Percentiles rank a stretch among this genome's conserved stretches.
phyloP scores from a whole-genome alignment of 2,888 invertebrate genomes.

The Podotricha telesiphe region DNA sequence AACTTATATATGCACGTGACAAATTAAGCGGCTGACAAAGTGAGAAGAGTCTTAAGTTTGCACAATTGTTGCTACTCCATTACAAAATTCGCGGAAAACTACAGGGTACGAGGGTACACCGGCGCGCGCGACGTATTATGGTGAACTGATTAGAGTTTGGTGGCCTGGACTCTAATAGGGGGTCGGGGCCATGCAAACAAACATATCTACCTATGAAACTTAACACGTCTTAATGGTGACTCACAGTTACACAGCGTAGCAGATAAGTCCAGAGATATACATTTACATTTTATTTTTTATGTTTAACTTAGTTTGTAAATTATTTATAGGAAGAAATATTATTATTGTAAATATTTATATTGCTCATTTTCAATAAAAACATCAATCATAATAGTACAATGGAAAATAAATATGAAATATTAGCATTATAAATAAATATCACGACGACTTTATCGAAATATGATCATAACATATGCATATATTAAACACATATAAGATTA shows the following conservation, averaged over 20 bases:
- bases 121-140: conserved; percentile 71
- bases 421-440: too few species aligned
- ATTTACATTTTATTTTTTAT: conserved; percentile 37
- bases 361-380: too few species aligned
- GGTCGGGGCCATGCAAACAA: conserved; percentile 70
- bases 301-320: neutral
- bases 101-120: conserved; percentile 45
- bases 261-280: conserved; percentile 45
- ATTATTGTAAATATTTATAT: too few species aligned
- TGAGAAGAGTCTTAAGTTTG: neutral
- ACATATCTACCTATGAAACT: conserved; percentile 55
- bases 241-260: conserved; percentile 17
- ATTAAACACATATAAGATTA: too few species aligned
- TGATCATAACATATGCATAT: too few species aligned
- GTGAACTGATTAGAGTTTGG: conserved; percentile 60
- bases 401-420: too few species aligned
- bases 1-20: conserved; percentile 29
- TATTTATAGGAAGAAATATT: neutral
- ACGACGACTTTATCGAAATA: too few species aligned
- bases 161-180: conserved; percentile 59
- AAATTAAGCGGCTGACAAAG: conserved; percentile 11
- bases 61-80: conserved; percentile 19
- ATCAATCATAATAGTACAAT: too few species aligned
- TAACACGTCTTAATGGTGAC: conserved; percentile 50
- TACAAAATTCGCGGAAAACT: conserved; percentile 41